Conservation (phyloP, 1,140 invertebrate species). For the Drosophila sechellia region DNA sequence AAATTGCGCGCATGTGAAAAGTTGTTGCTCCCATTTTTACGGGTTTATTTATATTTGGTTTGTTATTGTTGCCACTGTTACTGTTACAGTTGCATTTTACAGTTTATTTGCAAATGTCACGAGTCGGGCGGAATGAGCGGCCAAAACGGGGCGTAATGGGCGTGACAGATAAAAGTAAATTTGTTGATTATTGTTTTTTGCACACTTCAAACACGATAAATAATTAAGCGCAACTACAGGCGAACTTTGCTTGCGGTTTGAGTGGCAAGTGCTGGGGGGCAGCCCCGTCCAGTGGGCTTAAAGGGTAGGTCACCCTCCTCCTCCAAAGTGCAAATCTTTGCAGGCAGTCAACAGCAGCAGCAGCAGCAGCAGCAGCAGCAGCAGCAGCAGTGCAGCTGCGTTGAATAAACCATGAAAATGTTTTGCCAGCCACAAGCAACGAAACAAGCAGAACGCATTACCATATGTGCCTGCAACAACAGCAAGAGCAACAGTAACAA, state of each 20-base stretch:
- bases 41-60: slow-evolving; percentile 30
- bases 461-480: slow-evolving; percentile 38
- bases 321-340: slow-evolving; percentile 19
- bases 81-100: slow-evolving; percentile 31
- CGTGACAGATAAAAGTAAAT: slow-evolving; percentile 63
- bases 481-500: slow-evolving; percentile 39
- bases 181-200: slow-evolving; percentile 57
- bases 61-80: slow-evolving; percentile 28
- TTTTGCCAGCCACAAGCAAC: slow-evolving; percentile 44
- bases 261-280: background rate
- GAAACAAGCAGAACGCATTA: slow-evolving; percentile 58
- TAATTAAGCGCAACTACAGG: slow-evolving; percentile 46
- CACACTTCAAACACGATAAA: slow-evolving; percentile 50
- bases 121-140: slow-evolving; percentile 25
- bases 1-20: slow-evolving; percentile 68
- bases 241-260: slow-evolving; percentile 23
- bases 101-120: slow-evolving; percentile 80
- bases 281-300: background rate
- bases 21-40: slow-evolving; percentile 51
- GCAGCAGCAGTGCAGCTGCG: background rate
- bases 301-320: background rate
- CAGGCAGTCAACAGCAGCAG: slow-evolving; percentile 11
- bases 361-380: no score
- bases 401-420: slow-evolving; percentile 48
- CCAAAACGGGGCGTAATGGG: slow-evolving; percentile 4